Percentiles rank a stretch among this genome's conserved stretches.
Conservation (phyloP, 2,113 vertebrate genomes). For the Garra rufa region DNA sequence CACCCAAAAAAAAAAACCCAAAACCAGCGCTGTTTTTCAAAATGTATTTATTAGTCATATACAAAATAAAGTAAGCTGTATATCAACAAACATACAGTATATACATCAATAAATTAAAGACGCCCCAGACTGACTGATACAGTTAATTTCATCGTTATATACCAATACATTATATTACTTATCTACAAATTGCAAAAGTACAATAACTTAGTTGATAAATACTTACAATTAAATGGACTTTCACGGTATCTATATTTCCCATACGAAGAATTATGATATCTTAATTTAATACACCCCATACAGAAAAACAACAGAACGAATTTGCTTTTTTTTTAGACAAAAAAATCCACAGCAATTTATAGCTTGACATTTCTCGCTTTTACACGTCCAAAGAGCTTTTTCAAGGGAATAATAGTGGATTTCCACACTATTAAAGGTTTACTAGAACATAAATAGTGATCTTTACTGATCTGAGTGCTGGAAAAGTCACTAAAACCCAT, state of each 20-base stretch:
- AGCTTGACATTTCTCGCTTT: conserved; percentile 66
- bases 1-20: not conserved
- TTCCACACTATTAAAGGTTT: not conserved
- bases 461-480: not conserved
- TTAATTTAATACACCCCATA: conserved; percentile 80
- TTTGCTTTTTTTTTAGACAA: conserved; percentile 20
- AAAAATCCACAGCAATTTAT: conserved; percentile 68
- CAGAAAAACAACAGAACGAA: conserved; percentile 70
- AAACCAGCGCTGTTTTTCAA: conserved; percentile 75
- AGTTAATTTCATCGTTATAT: conserved; percentile 76
- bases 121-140: conserved; percentile 78
- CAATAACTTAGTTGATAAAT: conserved; percentile 96
- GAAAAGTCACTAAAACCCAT: conserved; percentile 26
- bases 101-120: conserved; percentile 97
- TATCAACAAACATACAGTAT: conserved; percentile 96
- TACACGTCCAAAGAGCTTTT: conserved; percentile 56
- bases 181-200: conserved; percentile 83
- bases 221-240: conserved; percentile 82
- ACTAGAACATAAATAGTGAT: not conserved
- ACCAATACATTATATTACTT: conserved; percentile 79
- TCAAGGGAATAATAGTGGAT: not conserved
- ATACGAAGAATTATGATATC: conserved; percentile 77
- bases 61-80: conserved; percentile 98
- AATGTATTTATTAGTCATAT: conserved; percentile 99
- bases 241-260: conserved; percentile 74